A percentile compares a stretch with the other conserved stretches of the same genome.
phyloP scores from a whole-genome alignment of 2,113 vertebrate species.

The Pelusios castaneus region DNA sequence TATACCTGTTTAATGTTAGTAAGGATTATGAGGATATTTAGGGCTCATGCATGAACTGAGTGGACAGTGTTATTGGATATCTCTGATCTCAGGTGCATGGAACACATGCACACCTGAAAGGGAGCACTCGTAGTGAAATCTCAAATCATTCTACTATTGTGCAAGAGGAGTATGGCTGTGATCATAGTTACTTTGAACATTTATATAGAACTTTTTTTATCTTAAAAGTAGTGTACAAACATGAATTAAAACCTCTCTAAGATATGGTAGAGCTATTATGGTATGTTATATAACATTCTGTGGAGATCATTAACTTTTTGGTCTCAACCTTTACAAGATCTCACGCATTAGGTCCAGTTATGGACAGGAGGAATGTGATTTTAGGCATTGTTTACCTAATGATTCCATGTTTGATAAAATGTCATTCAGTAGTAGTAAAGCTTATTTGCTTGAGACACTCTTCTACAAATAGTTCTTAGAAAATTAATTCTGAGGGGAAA shows the following conservation, averaged over 20 bases:
- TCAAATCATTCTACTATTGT: too few relatives aligned
- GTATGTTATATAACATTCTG: too few relatives aligned
- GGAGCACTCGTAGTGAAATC: too few relatives aligned
- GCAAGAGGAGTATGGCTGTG: too few relatives aligned
- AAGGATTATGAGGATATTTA: background rate
- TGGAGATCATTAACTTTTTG: background rate
- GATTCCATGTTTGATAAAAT: background rate
- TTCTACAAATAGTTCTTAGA: background rate
- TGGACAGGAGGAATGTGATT: background rate
- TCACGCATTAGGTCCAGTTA: background rate
- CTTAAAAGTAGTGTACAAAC: too few relatives aligned
- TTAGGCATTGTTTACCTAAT: background rate
- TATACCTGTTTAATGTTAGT: background rate
- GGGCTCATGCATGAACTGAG: background rate
- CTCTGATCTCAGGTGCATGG: background rate
- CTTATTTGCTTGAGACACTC: fast-evolving
- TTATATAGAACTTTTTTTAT: too few relatives aligned
- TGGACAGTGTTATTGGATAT: background rate
- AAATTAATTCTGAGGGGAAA: background rate
- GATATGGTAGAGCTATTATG: too few relatives aligned
- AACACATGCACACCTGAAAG: background rate
- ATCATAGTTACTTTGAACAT: too few relatives aligned
- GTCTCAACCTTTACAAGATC: too few relatives aligned
- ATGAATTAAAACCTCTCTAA: too few relatives aligned
- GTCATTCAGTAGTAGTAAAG: background rate